phyloP scores from a whole-genome alignment of 2,113 vertebrate genomes.

The Anas platyrhynchos region DNA sequence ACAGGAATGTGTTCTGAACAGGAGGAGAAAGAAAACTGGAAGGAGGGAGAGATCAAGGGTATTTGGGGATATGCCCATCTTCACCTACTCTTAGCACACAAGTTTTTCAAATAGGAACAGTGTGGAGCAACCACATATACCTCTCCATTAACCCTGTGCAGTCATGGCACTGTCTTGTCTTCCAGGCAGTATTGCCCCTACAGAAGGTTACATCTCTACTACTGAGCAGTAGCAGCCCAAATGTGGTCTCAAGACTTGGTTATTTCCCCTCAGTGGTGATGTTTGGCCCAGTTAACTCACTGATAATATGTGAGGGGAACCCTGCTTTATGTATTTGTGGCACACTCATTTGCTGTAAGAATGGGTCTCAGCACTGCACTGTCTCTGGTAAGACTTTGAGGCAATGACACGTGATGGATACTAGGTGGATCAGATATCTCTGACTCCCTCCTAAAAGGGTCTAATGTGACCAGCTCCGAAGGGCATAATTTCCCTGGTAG shows the following conservation, averaged over 20 bases:
- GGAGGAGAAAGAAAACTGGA: background rate
- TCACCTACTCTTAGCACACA: background rate
- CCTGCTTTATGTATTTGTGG: background rate
- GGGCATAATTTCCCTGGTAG: background rate
- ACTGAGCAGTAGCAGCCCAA: background rate
- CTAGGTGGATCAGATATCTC: background rate
- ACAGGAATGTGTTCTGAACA: background rate
- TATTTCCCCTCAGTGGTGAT: background rate
- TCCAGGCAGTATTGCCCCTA: rapidly evolving
- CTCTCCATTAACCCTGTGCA: rapidly evolving
- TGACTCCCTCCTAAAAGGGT: background rate
- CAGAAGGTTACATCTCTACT: background rate
- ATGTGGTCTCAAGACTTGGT: background rate
- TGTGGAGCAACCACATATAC: background rate
- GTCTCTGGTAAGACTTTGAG: rapidly evolving
- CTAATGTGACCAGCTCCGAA: background rate
- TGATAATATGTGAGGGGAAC: background rate
- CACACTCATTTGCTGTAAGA: background rate
- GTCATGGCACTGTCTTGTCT: background rate
- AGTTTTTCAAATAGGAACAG: background rate
- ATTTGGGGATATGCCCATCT: background rate
- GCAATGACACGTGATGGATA: background rate
- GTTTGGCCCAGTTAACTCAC: background rate
- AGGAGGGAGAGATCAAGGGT: background rate
- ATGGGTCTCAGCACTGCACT: background rate